Base-by-base conservation (phyloP, 2,888 invertebrate genomes). In the Emmelina monodactyla region DNA sequence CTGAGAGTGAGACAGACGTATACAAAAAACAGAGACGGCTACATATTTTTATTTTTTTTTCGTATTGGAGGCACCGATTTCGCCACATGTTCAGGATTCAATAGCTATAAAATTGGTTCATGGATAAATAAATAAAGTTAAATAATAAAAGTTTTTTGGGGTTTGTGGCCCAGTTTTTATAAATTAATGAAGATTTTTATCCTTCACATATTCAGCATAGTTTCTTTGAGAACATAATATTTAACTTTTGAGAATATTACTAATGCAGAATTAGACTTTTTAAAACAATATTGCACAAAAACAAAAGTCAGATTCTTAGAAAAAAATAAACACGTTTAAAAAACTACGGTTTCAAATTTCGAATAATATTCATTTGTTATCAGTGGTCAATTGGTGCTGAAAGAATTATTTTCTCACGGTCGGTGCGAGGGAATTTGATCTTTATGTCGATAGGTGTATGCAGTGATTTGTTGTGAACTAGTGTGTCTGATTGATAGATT, bases 331-430 rank as follows among this genome's bases (percentile, higher is more conserved):
- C 25, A 25, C 11, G 4, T 25, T 7, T 22, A 37, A 33, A 28
- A 14, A 13, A 14, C 19, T 38, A 11, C 22, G 29, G 14, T 3
- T 28, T 64, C 60, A 35, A 34, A 56, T 65, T 58, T 45, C 62
- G 47, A 49, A 25, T 11, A 25, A 10, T 31, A 46, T 46, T 55
- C 45, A 43, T 33, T 46, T 36, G 33, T 50, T 55, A 58, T 62
- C 56, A 53, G 25, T 25, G 52, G 47, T 43, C 32, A 50, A 49
- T 58, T 53, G 51, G 47, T 49, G 50, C 39, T 36, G 45, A 51
- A 58, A 50, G 55, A 43, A 55, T 57, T 54, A 57, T 55, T 60
- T 67, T 68, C 68, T 62, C 65, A 66, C 64, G 62, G 49, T 44
- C 7, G 0, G 5, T 19, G 7, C 43, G 37, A 9, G 5, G 35